Conservation (phyloP, 2,888 invertebrate genomes). For the Agrilus cyanescens region DNA sequence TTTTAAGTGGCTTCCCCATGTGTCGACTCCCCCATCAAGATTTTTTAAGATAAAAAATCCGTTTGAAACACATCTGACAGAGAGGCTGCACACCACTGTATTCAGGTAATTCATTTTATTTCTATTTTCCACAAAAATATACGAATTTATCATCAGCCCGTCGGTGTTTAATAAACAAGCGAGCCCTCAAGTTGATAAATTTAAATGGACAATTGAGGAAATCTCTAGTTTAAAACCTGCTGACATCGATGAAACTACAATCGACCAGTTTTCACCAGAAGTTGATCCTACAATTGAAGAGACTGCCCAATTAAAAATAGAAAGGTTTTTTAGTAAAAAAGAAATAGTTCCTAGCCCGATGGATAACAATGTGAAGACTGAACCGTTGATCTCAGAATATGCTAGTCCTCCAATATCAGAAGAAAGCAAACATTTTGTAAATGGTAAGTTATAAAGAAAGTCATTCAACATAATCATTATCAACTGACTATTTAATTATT, state of each 20-base stretch:
- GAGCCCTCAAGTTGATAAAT: slow-evolving; percentile 36
- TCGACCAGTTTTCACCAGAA: slow-evolving; percentile 48
- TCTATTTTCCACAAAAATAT: not conserved
- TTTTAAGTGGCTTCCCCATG: slow-evolving; percentile 32
- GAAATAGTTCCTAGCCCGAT: slow-evolving; percentile 35
- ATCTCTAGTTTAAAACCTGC: slow-evolving; percentile 54
- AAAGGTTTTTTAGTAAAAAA: slow-evolving; percentile 36
- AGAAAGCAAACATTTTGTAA: slow-evolving; percentile 1
- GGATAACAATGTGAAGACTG: slow-evolving; percentile 14
- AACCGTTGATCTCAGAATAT: slow-evolving; percentile 13
- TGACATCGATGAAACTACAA: slow-evolving; percentile 51
- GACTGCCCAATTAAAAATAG: slow-evolving; percentile 55
- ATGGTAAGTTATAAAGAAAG: slow-evolving; percentile 5
- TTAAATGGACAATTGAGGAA: slow-evolving; percentile 61
- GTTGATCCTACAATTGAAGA: slow-evolving; percentile 53
- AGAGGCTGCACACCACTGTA: slow-evolving; percentile 53
- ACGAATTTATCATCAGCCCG: slow-evolving; percentile 25
- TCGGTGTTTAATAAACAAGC: slow-evolving; percentile 31
- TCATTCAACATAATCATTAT: too few relatives aligned
- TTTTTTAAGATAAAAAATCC: slow-evolving; percentile 51
- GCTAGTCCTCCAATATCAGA: slow-evolving; percentile 9
- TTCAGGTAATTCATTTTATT: slow-evolving; percentile 44
- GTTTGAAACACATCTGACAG: slow-evolving; percentile 53
- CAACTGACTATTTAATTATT: slow-evolving; percentile 12
- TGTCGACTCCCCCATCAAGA: slow-evolving; percentile 46